Evolutionary conservation across 2,113 vertebrate genomes (phyloP), one percentile per base, ranked within the genome.

Genomic region (Petroica traversi): DNA sequence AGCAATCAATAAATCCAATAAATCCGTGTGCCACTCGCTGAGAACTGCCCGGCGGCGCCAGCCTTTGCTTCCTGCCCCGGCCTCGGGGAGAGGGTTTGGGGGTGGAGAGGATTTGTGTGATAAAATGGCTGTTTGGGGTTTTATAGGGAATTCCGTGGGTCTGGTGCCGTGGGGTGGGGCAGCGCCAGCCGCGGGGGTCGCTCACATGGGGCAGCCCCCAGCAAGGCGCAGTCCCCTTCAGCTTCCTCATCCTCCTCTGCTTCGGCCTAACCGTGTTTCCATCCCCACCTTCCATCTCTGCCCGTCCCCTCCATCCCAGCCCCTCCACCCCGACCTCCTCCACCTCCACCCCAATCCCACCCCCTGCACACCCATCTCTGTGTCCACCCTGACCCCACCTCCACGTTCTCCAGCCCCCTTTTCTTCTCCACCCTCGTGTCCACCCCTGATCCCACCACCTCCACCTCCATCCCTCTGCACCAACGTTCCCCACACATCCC

Each of bases 1-100:
- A 88, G 79, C 46, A 36, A 85, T 82, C 74, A 94, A 92, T 96
- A 96, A 96, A 96, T 54, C 69, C 11, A 96, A 94, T 96, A 96
- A 96, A 96, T 48, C 79, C 63, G 2, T 78, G 90, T 92, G 92
- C 90, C 92, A 81, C 92, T 63, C 3, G 64, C 89, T 92, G 68
- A 76, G 38, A 91, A 19, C 67, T 33, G 63, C 74, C 87, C 8
- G 0, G 33, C 25, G 5, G 58, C 2, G 2, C 62, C 8, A 10
- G 49, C 54, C 12, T 78, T 45, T 64, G 55, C 64, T 93, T 89
- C 63, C 34, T 76, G 75, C 46, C 80, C 36, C 0, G 1, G 34
- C 28, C 3, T 2, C 6, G 23, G 5, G 1, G 48, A 54, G 31
- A 61, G 34, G 59, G 6, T 7, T 51, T 17, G 52, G 26, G 28